Evolutionary conservation across 1,140 invertebrate genomes (phyloP).

Genomic region (Bilobella aurantiaca): DNA sequence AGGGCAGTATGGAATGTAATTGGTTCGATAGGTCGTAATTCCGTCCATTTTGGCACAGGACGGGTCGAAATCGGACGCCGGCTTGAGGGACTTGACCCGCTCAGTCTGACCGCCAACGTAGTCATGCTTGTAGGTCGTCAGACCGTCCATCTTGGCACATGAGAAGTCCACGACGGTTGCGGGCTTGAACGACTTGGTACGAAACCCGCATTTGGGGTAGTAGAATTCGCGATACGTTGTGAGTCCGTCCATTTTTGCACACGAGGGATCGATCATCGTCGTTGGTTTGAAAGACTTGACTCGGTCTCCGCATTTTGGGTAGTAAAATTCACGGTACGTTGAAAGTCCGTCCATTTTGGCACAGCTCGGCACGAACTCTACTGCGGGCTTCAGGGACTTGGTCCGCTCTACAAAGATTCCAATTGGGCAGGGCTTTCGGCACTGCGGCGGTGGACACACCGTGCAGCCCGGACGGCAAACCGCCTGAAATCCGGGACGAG

Average conservation of each 20-base stretch:
- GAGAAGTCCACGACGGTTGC: conserved; percentile 17
- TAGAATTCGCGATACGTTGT: conserved; percentile 22
- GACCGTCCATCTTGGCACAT: conserved; percentile 19
- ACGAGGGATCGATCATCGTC: conserved; percentile 15
- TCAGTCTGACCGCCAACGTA: conserved; percentile 19
- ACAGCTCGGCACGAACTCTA: neutral
- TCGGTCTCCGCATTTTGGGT: conserved; percentile 16
- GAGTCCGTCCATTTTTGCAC: conserved; percentile 19
- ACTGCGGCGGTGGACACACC: neutral
- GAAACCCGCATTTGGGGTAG: conserved; percentile 9
- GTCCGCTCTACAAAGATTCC: conserved; percentile 20
- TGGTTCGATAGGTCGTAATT: conserved; percentile 16
- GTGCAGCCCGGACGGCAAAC: neutral
- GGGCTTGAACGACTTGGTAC: conserved; percentile 7
- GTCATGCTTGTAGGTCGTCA: conserved; percentile 22
- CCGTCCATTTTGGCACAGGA: conserved; percentile 22
- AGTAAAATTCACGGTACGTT: conserved; percentile 24
- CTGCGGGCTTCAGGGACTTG: neutral
- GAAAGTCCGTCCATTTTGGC: conserved; percentile 9
- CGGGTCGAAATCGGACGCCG: conserved; percentile 15
- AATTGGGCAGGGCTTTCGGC: conserved; percentile 17
- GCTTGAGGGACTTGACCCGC: conserved; percentile 19
- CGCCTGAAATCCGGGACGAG: neutral
- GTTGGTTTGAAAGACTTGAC: conserved; percentile 20
- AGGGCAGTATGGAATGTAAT: conserved; percentile 25